Evolutionary conservation across 1,140 invertebrate genomes (phyloP).

Genomic region (Hermetia illucens): DNA sequence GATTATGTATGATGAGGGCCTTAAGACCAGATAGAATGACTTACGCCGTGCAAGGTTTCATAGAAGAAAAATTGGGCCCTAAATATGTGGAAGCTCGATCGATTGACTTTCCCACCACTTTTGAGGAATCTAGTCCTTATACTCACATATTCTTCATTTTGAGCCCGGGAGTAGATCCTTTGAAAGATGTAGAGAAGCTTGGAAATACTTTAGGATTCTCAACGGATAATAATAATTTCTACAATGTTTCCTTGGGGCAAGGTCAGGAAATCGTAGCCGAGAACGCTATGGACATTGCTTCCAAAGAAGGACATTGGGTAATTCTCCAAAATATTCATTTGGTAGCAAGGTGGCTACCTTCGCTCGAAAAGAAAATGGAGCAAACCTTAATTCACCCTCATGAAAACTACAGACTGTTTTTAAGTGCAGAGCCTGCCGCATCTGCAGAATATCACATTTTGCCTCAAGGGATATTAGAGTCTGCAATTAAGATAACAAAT

Average conservation of each 20-base stretch:
- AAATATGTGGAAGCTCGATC: conserved; percentile 68
- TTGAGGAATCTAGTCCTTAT: conserved; percentile 65
- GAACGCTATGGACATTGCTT: conserved; percentile 63
- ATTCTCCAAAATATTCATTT: conserved; percentile 85
- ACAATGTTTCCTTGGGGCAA: conserved; percentile 88
- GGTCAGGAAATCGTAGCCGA: conserved; percentile 88
- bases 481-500: conserved; percentile 91
- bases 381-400: conserved; percentile 53
- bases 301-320: conserved; percentile 79
- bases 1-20: conserved; percentile 82
- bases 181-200: conserved; percentile 75
- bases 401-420: conserved; percentile 47
- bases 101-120: conserved; percentile 72
- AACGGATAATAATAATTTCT: conserved; percentile 68
- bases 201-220: conserved; percentile 54
- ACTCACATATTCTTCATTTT: conserved; percentile 92
- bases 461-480: conserved; percentile 76
- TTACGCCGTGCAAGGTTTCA: conserved; percentile 45
- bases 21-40: conserved; percentile 80
- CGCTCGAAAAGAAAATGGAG: conserved; percentile 85
- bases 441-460: conserved; percentile 39
- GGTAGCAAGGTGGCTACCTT: conserved; percentile 75
- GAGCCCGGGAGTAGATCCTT: conserved; percentile 85
- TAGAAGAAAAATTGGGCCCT: conserved; percentile 73
- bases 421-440: conserved; percentile 44